Conservation (phyloP, 2,113 vertebrate genomes). For the Synchiropus splendidus region DNA sequence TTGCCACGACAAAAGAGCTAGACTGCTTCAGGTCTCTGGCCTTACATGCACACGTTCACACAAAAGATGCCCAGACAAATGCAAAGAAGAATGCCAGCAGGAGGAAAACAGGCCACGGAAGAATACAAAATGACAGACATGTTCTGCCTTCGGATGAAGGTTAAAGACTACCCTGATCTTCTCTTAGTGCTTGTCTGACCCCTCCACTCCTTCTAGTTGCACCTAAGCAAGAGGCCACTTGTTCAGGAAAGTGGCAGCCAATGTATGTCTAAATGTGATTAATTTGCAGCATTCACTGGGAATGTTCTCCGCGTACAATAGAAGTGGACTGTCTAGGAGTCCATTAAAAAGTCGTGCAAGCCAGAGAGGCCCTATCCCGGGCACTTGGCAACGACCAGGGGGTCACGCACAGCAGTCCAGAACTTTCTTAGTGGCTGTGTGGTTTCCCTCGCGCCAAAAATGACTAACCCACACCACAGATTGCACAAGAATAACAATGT, state of each 20-base stretch:
- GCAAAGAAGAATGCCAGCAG: constrained; percentile 46
- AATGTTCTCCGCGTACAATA: constrained; percentile 73
- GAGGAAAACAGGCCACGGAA: too few species aligned
- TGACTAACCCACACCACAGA: too few species aligned
- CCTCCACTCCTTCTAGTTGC: constrained; percentile 58
- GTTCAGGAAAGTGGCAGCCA: constrained; percentile 66
- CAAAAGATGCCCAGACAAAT: constrained; percentile 18
- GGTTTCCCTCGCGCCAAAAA: too few species aligned
- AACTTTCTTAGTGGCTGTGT: too few species aligned
- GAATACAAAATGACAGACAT: constrained; percentile 15
- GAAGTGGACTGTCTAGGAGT: constrained; percentile 78
- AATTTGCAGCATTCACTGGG: constrained; percentile 80
- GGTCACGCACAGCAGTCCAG: constrained; percentile 8
- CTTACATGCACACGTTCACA: constrained; percentile 20
- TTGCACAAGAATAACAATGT: too few species aligned
- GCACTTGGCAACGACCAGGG: constrained; percentile 51
- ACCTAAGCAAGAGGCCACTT: constrained; percentile 60
- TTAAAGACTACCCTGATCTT: constrained; percentile 38
- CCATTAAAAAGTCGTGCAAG: constrained; percentile 71
- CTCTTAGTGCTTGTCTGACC: constrained; percentile 77
- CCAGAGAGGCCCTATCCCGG: constrained; percentile 63
- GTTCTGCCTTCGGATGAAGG: constrained; percentile 2
- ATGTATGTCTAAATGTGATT: constrained; percentile 81
- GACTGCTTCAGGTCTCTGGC: constrained; percentile 36
- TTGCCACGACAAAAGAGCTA: constrained; percentile 66